Percentiles rank a stretch among this genome's conserved stretches.
Conservation (phyloP, 2,113 vertebrate genomes). For the Sphyrna mokarran region DNA sequence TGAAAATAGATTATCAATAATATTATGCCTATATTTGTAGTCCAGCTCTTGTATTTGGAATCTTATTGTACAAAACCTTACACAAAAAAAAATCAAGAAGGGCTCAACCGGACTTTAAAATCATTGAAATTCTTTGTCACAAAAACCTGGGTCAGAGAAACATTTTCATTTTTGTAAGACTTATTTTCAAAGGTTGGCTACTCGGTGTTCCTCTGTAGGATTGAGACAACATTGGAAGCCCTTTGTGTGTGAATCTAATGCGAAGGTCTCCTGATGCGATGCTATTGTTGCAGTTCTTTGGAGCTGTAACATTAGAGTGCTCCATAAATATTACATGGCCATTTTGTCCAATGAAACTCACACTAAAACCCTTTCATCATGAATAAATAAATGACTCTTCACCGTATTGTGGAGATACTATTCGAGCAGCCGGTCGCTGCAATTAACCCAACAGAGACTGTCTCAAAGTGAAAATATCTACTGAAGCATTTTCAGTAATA, state of each 20-base stretch:
- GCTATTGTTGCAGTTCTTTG: slow-evolving; percentile 22
- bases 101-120: not conserved
- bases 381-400: slow-evolving; percentile 51
- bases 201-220: not conserved
- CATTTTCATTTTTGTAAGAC: not conserved
- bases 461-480: not conserved
- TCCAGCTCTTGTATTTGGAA: not conserved
- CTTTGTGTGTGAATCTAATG: not conserved
- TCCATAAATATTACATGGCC: slow-evolving; percentile 43
- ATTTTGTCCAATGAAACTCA: slow-evolving; percentile 43
- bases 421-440: not conserved
- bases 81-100: not conserved
- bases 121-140: not conserved
- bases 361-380: slow-evolving; percentile 41
- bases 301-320: slow-evolving; percentile 40
- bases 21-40: not conserved
- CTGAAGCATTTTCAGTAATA: not conserved
- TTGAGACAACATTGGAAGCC: not conserved
- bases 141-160: not conserved
- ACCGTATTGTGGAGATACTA: not conserved
- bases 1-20: not conserved
- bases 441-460: not conserved
- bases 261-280: not conserved
- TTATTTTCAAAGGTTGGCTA: not conserved
- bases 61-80: not conserved